phyloP scores from a whole-genome alignment of 1,140 invertebrate species.

The Ctenoplectra terminalis region DNA sequence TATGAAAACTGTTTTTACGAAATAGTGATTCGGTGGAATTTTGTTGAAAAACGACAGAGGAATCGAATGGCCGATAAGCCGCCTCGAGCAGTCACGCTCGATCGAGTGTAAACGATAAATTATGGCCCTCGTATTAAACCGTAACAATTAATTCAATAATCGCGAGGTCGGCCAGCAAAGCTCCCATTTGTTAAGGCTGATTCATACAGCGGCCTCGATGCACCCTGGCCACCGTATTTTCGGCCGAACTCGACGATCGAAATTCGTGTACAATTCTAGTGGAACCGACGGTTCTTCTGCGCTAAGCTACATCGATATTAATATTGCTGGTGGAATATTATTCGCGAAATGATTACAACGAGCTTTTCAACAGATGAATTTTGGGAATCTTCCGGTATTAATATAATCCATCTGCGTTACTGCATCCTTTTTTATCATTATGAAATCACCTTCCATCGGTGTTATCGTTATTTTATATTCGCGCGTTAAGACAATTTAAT shows the following conservation, averaged over 20 bases:
- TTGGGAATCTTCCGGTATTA: background rate
- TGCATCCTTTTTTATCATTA: too few relatives aligned
- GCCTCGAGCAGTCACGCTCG: conserved; percentile 10
- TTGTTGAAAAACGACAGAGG: background rate
- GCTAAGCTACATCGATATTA: background rate
- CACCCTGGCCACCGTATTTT: background rate
- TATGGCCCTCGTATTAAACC: conserved; percentile 37
- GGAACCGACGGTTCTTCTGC: background rate
- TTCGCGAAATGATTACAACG: background rate
- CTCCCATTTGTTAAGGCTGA: conserved; percentile 35
- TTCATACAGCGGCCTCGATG: background rate
- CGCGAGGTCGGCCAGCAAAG: conserved; percentile 6
- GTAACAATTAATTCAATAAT: conserved; percentile 56
- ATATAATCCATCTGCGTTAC: too few relatives aligned
- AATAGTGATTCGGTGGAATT: background rate
- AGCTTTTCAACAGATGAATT: background rate
- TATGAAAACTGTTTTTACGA: background rate
- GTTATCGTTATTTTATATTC: too few relatives aligned
- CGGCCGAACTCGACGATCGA: background rate
- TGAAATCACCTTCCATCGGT: too few relatives aligned
- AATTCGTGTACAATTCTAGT: background rate
- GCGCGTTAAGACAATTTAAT: too few relatives aligned
- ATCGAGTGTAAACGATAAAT: conserved; percentile 49
- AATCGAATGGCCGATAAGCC: conserved; percentile 17
- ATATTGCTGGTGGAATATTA: background rate